phyloP scores from a whole-genome alignment of 2,113 vertebrate species.

The Dendrocopos noguchii region DNA sequence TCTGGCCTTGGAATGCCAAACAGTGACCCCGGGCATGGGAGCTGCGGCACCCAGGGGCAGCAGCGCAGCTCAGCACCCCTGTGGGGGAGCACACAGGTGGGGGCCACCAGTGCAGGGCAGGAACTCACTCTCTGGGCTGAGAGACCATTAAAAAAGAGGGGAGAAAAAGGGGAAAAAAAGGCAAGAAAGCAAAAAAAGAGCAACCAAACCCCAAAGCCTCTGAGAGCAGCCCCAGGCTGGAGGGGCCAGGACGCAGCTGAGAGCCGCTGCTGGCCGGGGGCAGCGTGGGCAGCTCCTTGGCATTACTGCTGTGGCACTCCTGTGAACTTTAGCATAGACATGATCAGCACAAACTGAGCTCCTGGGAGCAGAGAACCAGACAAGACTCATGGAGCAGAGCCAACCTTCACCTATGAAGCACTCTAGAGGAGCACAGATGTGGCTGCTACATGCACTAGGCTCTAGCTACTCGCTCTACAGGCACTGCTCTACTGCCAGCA shows the following conservation, averaged over 20 bases:
- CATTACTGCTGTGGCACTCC: neutral
- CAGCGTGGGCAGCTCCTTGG: neutral
- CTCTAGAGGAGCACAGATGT: slow-evolving; percentile 30
- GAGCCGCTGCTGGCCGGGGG: neutral
- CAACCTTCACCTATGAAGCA: slow-evolving; percentile 59
- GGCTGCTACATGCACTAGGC: slow-evolving; percentile 51
- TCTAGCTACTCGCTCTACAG: slow-evolving; percentile 32
- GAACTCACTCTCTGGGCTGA: neutral
- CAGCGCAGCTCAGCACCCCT: neutral
- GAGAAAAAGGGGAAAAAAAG: neutral
- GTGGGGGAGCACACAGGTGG: neutral
- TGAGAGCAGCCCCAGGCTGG: neutral
- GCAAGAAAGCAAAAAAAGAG: neutral
- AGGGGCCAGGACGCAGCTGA: neutral
- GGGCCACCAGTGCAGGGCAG: neutral
- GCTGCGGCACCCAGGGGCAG: neutral
- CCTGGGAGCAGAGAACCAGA: slow-evolving; percentile 50
- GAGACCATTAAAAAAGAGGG: neutral
- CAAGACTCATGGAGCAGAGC: slow-evolving; percentile 57
- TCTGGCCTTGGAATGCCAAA: neutral
- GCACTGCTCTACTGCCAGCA: slow-evolving; percentile 35
- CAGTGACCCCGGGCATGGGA: neutral
- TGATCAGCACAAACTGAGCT: slow-evolving; percentile 29
- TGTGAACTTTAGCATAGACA: slow-evolving; percentile 80
- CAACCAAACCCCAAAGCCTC: neutral